phyloP scores from a whole-genome alignment of 2,797 vertebrate species.

The Sparidentex hasta region DNA sequence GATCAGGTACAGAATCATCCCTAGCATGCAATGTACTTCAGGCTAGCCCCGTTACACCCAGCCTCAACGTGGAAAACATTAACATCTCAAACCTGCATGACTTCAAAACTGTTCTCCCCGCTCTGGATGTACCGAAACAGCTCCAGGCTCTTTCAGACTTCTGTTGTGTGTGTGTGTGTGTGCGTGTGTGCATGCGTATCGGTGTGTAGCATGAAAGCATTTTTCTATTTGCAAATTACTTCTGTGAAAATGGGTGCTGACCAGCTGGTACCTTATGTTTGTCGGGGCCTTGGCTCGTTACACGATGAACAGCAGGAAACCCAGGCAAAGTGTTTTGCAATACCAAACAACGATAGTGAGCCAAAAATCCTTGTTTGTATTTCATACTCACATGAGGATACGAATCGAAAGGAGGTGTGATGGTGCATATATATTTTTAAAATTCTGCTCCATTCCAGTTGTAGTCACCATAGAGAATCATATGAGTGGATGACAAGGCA shows the following conservation, averaged over 20 bases:
- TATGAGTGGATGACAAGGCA: constrained; percentile 5
- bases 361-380: constrained; percentile 41
- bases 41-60: constrained; percentile 35
- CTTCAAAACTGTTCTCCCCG: constrained; percentile 58
- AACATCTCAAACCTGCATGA: constrained; percentile 55
- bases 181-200: constrained; percentile 5
- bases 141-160: constrained; percentile 46
- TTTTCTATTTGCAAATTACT: constrained; percentile 71
- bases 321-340: constrained; percentile 62
- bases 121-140: constrained; percentile 46
- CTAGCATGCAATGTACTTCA: constrained; percentile 44
- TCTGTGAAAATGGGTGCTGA: constrained; percentile 66
- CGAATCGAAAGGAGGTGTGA: constrained; percentile 39
- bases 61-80: constrained; percentile 61
- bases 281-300: constrained; percentile 60
- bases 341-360: constrained; percentile 56
- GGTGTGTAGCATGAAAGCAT: constrained; percentile 52
- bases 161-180: background rate
- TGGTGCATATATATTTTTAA: constrained; percentile 46
- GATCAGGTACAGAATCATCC: constrained; percentile 61
- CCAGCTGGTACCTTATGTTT: constrained; percentile 76
- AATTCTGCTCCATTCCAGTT: constrained; percentile 15
- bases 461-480: background rate
- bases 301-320: constrained; percentile 62
- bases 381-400: constrained; percentile 24